A percentile compares a stretch with the other conserved stretches of the same genome.
Conservation (phyloP, 1,140 invertebrate genomes). For the Drosophila sechellia region DNA sequence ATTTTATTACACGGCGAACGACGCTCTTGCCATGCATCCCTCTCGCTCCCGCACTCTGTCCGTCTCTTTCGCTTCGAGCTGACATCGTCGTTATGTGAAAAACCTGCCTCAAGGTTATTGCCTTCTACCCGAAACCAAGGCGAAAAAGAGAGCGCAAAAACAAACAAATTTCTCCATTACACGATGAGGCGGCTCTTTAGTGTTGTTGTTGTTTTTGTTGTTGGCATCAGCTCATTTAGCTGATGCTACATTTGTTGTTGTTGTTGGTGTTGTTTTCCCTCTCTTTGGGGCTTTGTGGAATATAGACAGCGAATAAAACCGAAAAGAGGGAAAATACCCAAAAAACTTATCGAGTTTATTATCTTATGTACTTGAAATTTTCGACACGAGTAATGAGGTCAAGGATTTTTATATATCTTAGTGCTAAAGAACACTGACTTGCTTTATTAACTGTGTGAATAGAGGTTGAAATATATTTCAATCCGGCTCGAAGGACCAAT, state of each 20-base stretch:
- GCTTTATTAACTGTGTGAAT: neutral
- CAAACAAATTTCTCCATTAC: slow-evolving; percentile 76
- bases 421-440: slow-evolving; percentile 25
- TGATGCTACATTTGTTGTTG: slow-evolving; percentile 10
- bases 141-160: slow-evolving; percentile 68
- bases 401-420: slow-evolving; percentile 66
- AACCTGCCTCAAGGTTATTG: slow-evolving; percentile 81
- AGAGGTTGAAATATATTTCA: neutral
- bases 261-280: slow-evolving; percentile 8
- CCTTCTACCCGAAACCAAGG: slow-evolving; percentile 61
- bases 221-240: slow-evolving; percentile 46
- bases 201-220: slow-evolving; percentile 25
- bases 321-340: slow-evolving; percentile 36
- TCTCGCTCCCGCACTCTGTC: neutral
- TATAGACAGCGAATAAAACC: slow-evolving; percentile 31
- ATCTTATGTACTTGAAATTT: slow-evolving; percentile 49
- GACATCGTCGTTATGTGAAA: slow-evolving; percentile 63
- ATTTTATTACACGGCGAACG: slow-evolving; percentile 40
- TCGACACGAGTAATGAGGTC: slow-evolving; percentile 54
- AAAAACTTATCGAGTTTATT: slow-evolving; percentile 73
- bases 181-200: slow-evolving; percentile 51
- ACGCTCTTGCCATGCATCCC: slow-evolving; percentile 7
- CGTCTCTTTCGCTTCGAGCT: slow-evolving; percentile 25
- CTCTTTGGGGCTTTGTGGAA: slow-evolving; percentile 20
- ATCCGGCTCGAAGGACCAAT: neutral